Base-by-base conservation (phyloP, 2,797 vertebrate genomes). In the Neosalanx taihuensis region DNA sequence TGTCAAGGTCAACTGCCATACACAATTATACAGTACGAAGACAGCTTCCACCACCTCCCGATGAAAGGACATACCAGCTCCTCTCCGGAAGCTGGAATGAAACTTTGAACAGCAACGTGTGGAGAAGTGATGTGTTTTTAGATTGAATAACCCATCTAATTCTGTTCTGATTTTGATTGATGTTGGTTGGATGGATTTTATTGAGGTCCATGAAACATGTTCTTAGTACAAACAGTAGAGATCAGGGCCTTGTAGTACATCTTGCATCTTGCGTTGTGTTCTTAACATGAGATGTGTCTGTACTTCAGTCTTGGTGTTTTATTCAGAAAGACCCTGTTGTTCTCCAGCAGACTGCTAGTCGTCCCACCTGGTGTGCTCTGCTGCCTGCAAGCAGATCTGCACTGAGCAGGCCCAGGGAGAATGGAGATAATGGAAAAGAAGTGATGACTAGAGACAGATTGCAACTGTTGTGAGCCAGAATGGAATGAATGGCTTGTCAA, bases 1-100 rank as follows among this genome's bases (percentile, higher is more conserved):
- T 72, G 70, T 74, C 70, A 81, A 74, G 59, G 70, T 67, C 1
- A 60, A 59, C 31, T 0, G 26, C 71, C 73, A 12, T 29, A 57
- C 18, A 9, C 51, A 49, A 15, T 49, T 51, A 56, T 15, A 66
- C 20, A 4, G 64, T 12, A 61, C 59, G 4, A 61, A 61, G 23
- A 61, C 26, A 61, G 7, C 41, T 46, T 46, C 7, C 51, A 56
- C 51, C 18, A 56, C 41, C 9, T 46, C 41, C 2, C 10, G 3
- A 46, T 46, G 10, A 46, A 9, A 46, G 10, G 41, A 46, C 10
- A 46, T 46, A 9, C 10, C 41, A 46, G 9, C 41, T 46, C 41
- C 7, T 46, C 41, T 46, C 41, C 12, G 37, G 10, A 41, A 13
- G 37, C 6, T 41, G 37, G 37, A 3, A 46, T 46, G 7, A 46